A percentile compares a stretch with the other conserved stretches of the same genome.
Conservation (phyloP, 2,888 invertebrate genomes). For the Synanthedon tipuliformis region DNA sequence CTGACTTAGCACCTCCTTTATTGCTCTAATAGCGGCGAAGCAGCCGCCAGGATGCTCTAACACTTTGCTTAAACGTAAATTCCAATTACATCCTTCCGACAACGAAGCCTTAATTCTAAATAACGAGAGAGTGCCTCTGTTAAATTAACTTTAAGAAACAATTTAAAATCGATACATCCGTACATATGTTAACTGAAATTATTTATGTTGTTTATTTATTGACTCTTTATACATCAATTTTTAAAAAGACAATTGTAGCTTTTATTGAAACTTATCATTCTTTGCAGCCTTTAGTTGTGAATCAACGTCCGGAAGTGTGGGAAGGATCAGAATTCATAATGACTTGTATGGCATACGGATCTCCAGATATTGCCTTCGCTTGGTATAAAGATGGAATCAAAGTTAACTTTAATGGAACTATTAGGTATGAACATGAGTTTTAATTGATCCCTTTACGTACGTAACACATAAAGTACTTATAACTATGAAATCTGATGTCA, state of each 20-base stretch:
- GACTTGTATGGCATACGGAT: conserved; percentile 82
- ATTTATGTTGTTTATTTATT: too few relatives aligned
- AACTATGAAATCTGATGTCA: too few relatives aligned
- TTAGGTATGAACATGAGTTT: conserved; percentile 63
- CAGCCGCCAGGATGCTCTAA: neutral
- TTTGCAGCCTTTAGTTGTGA: conserved; percentile 42
- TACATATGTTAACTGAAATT: too few relatives aligned
- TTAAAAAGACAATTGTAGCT: too few relatives aligned
- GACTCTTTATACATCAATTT: too few relatives aligned
- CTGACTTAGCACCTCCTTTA: conserved; percentile 27
- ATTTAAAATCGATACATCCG: too few relatives aligned
- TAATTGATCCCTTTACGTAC: neutral
- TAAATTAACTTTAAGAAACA: too few relatives aligned
- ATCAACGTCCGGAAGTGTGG: conserved; percentile 68
- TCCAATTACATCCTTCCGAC: neutral
- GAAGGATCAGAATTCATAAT: conserved; percentile 82
- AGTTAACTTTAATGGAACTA: conserved; percentile 80
- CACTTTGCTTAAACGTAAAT: neutral
- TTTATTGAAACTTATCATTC: neutral
- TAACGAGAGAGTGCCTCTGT: neutral
- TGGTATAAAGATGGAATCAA: conserved; percentile 86
- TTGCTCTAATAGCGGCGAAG: conserved; percentile 16
- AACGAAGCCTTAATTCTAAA: neutral
- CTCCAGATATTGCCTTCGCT: conserved; percentile 77
- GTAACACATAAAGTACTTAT: neutral